Evolutionary conservation across 2,113 vertebrate species (phyloP).

Genomic region (Hyla sarda): DNA sequence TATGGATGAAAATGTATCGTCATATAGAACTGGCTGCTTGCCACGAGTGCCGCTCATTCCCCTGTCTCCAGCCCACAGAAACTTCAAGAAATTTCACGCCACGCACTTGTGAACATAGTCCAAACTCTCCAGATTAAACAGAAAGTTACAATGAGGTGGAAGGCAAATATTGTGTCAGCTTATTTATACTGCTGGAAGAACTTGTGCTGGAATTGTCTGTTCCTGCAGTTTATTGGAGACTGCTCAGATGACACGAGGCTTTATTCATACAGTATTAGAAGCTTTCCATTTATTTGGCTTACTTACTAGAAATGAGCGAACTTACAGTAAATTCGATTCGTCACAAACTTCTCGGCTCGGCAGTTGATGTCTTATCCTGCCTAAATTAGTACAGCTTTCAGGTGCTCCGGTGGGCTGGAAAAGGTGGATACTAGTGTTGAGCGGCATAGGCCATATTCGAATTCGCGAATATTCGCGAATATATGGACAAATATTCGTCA

Average conservation of each 20-base stretch:
- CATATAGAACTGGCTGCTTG: slow-evolving; percentile 26
- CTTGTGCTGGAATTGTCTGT: neutral
- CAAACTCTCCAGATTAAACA: slow-evolving; percentile 47
- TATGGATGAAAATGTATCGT: slow-evolving; percentile 44
- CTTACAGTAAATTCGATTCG: no score
- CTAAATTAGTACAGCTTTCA: no score
- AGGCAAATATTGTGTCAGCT: slow-evolving; percentile 38
- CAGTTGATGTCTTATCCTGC: no score
- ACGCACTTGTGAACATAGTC: slow-evolving; percentile 11
- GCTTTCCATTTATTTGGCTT: neutral
- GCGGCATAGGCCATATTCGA: no score
- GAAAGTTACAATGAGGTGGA: slow-evolving; percentile 34
- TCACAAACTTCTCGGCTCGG: no score
- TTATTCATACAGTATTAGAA: neutral
- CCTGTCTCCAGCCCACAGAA: slow-evolving; percentile 14
- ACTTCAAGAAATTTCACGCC: neutral
- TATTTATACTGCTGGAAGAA: slow-evolving; percentile 20
- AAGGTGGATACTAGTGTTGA: no score
- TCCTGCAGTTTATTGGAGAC: neutral
- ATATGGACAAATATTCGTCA: no score
- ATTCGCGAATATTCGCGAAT: no score
- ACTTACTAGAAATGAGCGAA: no score
- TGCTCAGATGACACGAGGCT: neutral
- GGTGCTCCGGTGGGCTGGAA: no score
- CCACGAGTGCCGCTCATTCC: slow-evolving; percentile 33